These are phyloP conservation scores for Porites divaricata DNA, from an alignment of 92 coral and sea anemone genomes.

Conservation along the genomic window DNA sequence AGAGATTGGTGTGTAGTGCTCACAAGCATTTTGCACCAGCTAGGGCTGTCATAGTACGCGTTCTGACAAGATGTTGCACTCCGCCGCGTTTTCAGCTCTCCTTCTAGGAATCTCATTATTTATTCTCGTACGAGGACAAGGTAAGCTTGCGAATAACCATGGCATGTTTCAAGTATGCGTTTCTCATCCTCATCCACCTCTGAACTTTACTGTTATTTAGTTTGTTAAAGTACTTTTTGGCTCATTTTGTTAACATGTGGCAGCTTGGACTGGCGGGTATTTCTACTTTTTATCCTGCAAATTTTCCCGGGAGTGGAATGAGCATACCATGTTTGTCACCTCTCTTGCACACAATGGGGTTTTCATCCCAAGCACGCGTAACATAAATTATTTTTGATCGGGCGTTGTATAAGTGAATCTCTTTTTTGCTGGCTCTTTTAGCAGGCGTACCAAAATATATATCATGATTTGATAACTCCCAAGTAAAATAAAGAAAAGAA, in stretches of 20 bases:
- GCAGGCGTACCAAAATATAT: neutral
- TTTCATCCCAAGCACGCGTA: conserved; percentile 22
- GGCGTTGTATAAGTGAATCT: neutral
- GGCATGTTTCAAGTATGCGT: conserved; percentile 11
- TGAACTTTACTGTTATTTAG: neutral
- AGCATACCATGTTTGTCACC: neutral
- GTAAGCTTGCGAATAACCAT: conserved; percentile 33
- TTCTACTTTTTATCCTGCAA: neutral
- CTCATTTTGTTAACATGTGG: conserved; percentile 13
- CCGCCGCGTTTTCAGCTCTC: conserved; percentile 44
- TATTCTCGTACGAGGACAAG: conserved; percentile 34
- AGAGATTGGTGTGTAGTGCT: conserved; percentile 68
- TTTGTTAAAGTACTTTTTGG: neutral
- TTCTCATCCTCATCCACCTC: neutral
- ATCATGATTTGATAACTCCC: neutral
- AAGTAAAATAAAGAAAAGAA: neutral
- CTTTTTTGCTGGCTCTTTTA: neutral
- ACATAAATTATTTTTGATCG: neutral
- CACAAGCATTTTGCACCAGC: conserved; percentile 71
- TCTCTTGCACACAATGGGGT: conserved; percentile 31
- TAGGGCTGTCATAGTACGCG: conserved; percentile 49
- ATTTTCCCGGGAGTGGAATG: neutral
- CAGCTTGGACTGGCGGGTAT: conserved; percentile 8
- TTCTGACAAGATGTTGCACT: conserved; percentile 55
- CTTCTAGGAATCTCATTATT: conserved; percentile 42